A percentile compares a stretch with the other conserved stretches of the same genome.
phyloP scores from a whole-genome alignment of 1,140 invertebrate genomes.

The Heterodera schachtii region DNA sequence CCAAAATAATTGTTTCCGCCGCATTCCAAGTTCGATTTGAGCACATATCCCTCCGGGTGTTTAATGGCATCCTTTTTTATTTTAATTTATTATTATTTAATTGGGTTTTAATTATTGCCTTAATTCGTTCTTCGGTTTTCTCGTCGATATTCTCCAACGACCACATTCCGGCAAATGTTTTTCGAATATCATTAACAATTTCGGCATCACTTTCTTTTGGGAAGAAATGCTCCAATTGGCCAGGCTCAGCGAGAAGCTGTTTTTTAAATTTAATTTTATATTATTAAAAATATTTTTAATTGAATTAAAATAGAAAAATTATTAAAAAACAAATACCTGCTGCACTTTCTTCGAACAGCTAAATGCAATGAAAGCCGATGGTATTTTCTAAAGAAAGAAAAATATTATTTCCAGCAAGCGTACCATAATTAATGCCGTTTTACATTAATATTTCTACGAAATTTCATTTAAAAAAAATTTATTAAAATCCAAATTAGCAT shows the following conservation, averaged over 20 bases:
- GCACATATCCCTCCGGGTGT: slow-evolving; percentile 81
- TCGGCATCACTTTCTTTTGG: slow-evolving; percentile 45
- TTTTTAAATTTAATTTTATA: background rate
- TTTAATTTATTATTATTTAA: background rate
- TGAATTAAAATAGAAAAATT: no score
- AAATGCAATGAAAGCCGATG: slow-evolving; percentile 79
- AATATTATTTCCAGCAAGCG: no score
- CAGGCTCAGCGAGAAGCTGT: slow-evolving; percentile 68
- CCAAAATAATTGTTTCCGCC: slow-evolving; percentile 85
- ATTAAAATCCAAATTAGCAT: no score
- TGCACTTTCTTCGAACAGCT: slow-evolving; percentile 72
- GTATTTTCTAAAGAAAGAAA: slow-evolving; percentile 75
- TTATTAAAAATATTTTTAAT: background rate
- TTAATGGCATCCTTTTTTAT: slow-evolving; percentile 75
- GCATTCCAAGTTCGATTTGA: slow-evolving; percentile 92
- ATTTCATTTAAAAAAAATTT: no score
- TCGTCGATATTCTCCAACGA: slow-evolving; percentile 73
- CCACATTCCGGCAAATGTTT: slow-evolving; percentile 87
- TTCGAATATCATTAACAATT: slow-evolving; percentile 70
- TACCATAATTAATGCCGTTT: no score
- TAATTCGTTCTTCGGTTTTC: slow-evolving; percentile 45
- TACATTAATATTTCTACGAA: no score
- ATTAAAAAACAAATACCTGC: slow-evolving; percentile 43
- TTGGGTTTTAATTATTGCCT: slow-evolving; percentile 1
- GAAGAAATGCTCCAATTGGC: slow-evolving; percentile 76